Base-by-base conservation (phyloP, 1,140 invertebrate genomes). In the Cylas formicarius region DNA sequence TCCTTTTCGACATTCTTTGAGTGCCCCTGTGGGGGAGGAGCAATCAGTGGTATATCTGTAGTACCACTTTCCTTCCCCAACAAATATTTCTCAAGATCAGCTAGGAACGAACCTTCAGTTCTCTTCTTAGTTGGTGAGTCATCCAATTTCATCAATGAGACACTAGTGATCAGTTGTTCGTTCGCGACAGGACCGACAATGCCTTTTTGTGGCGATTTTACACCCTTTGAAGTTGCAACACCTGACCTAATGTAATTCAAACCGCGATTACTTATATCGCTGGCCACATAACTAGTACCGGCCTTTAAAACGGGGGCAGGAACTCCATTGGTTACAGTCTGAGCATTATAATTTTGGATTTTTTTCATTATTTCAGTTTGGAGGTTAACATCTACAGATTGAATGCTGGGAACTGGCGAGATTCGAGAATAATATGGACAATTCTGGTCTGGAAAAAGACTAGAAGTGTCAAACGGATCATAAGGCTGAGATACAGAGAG, bases 391-490 rank as follows among this genome's bases (percentile, higher is more conserved):
- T 13, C 44, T 16, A 28, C 39, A 24, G 23, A 29, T 26, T 17
- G 4, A 11, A 33, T 19, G 11, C 0, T 32, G 19, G 33, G 43
- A 6, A 18, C 26, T 1, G 41, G 31, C 5, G 41, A 34, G 8
- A 43, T 16, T 20, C 31, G 24, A 2, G 43, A 45, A 20, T 29
- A 38, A 27, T 23, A 17, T 0, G 34, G 33, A 4, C 22, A 13
- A 27, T 21, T 20, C 9, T 14, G 14, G 6, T 33, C 41, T 14
- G 43, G 11, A 26, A 39, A 44, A 55, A 48, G 48, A 19, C 21
- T 58, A 32, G 60, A 65, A 0, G 80, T 82, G 55, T 82, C 80
- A 44, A 82, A 82, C 0, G 80, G 80, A 67, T 76, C 74, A 9
- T 19, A 32, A 10, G 10, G 10, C 21, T 36, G 16, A 21, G 42